Conservation (phyloP, 2,888 invertebrate genomes). For the Polyommatus iphigenia region DNA sequence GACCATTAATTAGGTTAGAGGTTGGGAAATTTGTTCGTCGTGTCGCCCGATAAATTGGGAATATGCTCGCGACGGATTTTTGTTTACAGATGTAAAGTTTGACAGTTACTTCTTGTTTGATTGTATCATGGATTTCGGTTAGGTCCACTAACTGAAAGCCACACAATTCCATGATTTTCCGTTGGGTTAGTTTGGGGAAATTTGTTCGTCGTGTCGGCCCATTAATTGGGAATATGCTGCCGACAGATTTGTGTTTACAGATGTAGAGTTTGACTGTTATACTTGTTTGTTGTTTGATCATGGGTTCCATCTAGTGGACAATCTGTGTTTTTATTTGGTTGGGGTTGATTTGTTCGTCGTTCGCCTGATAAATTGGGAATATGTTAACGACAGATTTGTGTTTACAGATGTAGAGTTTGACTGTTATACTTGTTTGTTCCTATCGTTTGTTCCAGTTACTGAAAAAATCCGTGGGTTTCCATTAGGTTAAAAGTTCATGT, state of each 20-base stretch:
- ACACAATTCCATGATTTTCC: too few relatives aligned
- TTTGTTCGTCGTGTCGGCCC: not conserved
- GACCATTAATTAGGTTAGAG: slow-evolving; percentile 41
- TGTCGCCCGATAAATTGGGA: slow-evolving; percentile 5
- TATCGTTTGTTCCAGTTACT: not conserved
- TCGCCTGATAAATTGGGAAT: slow-evolving; percentile 6
- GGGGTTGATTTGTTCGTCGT: slow-evolving; percentile 37
- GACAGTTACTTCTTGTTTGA: not conserved
- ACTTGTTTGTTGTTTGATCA: too few relatives aligned
- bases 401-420: slow-evolving; percentile 1
- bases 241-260: not conserved
- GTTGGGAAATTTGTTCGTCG: slow-evolving; percentile 37
- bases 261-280: not conserved
- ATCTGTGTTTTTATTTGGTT: not conserved
- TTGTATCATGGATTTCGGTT: not conserved
- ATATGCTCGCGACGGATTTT: slow-evolving; percentile 29
- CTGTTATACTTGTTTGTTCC: not conserved
- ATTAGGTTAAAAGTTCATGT: not conserved
- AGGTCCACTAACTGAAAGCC: too few relatives aligned
- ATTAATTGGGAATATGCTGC: not conserved
- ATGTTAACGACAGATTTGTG: slow-evolving; percentile 30
- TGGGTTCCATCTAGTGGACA: too few relatives aligned
- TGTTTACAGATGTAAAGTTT: slow-evolving; percentile 10
- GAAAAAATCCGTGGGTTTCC: not conserved
- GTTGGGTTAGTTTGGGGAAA: not conserved